Conservation (phyloP, 2,113 vertebrate genomes). For the Carollia perspicillata region DNA sequence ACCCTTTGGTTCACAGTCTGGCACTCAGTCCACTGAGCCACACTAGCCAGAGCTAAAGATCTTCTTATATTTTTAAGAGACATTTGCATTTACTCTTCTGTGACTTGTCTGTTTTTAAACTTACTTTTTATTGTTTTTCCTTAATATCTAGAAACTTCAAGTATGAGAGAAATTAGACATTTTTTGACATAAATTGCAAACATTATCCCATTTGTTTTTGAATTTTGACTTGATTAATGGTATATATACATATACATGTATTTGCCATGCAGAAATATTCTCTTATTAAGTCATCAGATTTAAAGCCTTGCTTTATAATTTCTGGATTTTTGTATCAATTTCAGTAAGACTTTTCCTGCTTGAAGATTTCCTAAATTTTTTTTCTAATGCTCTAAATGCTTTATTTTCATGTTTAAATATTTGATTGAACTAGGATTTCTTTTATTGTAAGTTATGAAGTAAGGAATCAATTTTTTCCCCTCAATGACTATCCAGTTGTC, state of each 20-base stretch:
- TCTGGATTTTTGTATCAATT: not conserved
- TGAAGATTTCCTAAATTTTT: not conserved
- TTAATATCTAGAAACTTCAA: not conserved
- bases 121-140: not conserved
- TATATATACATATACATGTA: not conserved
- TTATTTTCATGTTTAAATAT: constrained; percentile 7
- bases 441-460: not conserved
- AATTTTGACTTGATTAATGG: not conserved
- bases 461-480: not conserved
- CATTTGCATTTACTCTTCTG: not conserved
- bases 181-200: not conserved
- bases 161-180: not conserved
- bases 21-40: no score
- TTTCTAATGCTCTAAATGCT: not conserved
- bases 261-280: not conserved
- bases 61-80: not conserved
- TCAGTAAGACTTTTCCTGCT: not conserved
- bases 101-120: not conserved
- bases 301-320: not conserved
- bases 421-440: not conserved
- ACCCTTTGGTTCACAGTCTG: no score
- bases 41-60: no score
- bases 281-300: not conserved
- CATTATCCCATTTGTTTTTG: not conserved
- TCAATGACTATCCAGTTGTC: not conserved